These are phyloP conservation scores for Polyodon spathula DNA, from an alignment of 2,113 vertebrate species.

Conservation along the genomic window DNA sequence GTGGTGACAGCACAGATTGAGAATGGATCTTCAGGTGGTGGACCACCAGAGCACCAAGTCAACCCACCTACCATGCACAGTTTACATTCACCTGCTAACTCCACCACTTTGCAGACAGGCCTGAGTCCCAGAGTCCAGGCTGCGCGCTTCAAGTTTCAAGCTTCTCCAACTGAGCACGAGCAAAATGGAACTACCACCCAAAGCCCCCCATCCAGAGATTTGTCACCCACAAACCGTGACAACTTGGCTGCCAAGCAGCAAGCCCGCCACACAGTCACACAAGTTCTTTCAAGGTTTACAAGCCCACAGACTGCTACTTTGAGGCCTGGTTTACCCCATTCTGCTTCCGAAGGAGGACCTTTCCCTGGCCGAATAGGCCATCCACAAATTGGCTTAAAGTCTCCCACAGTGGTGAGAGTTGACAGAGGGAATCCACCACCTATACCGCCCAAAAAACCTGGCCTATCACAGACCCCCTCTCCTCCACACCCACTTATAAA, in stretches of 20 bases:
- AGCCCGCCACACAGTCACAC: constrained; percentile 91
- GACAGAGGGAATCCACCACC: constrained; percentile 95
- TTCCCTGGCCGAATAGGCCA: constrained; percentile 59
- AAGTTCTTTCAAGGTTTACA: constrained; percentile 90
- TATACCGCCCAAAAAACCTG: constrained; percentile 97
- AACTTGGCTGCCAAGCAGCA: constrained; percentile 87
- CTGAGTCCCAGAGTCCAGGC: constrained; percentile 87
- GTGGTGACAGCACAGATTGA: constrained; percentile 61
- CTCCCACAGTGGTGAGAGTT: constrained; percentile 74
- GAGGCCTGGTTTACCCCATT: constrained; percentile 49
- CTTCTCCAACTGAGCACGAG: constrained; percentile 76
- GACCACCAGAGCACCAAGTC: constrained; percentile 38
- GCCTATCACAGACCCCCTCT: constrained; percentile 91
- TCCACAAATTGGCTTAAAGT: constrained; percentile 69
- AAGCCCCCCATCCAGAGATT: constrained; percentile 79
- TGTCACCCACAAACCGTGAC: constrained; percentile 87
- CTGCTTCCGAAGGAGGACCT: constrained; percentile 55
- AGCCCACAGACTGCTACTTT: constrained; percentile 62
- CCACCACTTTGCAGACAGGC: constrained; percentile 55
- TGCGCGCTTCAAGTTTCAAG: constrained; percentile 89
- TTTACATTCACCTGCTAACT: constrained; percentile 58
- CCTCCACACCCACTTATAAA: constrained; percentile 87
- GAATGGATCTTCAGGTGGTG: constrained; percentile 67
- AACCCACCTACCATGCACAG: constrained; percentile 41
- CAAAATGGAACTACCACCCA: constrained; percentile 86